A percentile compares a stretch with the other conserved stretches of the same genome.
These are phyloP conservation scores for Pantherophis vulpinus DNA, from an alignment of 2,797 vertebrate species.

Conservation along the genomic window DNA sequence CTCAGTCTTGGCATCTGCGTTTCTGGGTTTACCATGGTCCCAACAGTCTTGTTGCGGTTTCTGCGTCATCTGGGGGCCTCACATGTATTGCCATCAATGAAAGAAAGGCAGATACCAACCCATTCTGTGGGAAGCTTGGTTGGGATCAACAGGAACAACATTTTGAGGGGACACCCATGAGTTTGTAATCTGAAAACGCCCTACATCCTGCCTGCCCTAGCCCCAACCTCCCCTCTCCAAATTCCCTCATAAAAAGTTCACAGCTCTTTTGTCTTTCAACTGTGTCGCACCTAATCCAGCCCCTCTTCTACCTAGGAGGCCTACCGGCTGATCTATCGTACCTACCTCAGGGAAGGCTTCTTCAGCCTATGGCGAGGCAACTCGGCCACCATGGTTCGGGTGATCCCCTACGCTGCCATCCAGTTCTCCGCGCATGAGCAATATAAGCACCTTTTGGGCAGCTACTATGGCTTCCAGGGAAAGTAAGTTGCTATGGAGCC, in stretches of 20 bases:
- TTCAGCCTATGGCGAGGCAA: constrained; percentile 95
- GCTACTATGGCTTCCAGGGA: constrained; percentile 88
- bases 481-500: constrained; percentile 75
- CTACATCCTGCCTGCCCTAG: background rate
- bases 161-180: background rate
- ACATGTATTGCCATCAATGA: background rate
- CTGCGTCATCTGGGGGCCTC: background rate
- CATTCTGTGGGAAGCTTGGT: background rate
- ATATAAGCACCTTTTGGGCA: constrained; percentile 88
- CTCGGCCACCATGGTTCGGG: constrained; percentile 97
- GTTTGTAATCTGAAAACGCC: background rate
- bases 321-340: constrained; percentile 89
- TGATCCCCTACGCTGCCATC: constrained; percentile 94
- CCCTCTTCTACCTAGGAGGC: constrained; percentile 78
- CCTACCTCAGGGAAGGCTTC: constrained; percentile 91
- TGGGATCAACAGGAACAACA: background rate
- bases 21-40: background rate
- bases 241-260: background rate
- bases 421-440: constrained; percentile 97
- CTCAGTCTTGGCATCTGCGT: background rate
- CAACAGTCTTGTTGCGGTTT: background rate
- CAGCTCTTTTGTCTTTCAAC: background rate
- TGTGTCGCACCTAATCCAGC: background rate
- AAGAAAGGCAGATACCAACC: background rate
- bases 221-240: background rate